Evolutionary conservation across 2,888 invertebrate genomes (phyloP).

Genomic region (Oeneis ivallda): DNA sequence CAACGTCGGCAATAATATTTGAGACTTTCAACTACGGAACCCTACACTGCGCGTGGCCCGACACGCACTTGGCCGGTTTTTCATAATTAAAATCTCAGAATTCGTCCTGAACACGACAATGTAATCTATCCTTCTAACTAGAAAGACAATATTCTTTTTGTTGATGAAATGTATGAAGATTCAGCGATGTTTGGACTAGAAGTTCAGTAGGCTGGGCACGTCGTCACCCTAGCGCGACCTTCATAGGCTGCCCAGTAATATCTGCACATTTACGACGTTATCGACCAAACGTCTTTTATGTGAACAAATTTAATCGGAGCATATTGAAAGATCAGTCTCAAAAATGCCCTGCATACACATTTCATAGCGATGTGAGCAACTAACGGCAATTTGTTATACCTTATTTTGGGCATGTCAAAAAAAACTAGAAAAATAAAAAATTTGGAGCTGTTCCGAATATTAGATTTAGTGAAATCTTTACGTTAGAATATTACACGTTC

Average conservation of each 20-base stretch:
- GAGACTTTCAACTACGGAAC: no score
- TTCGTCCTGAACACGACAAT: no score
- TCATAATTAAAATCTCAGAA: no score
- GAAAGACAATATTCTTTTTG: constrained; percentile 17
- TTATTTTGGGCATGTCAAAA: no score
- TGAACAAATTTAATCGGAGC: constrained; percentile 79
- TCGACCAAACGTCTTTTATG: constrained; percentile 74
- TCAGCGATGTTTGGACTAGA: constrained; percentile 46
- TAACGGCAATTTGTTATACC: no score
- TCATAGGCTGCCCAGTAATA: constrained; percentile 72
- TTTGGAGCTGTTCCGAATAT: no score
- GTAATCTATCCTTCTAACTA: no score
- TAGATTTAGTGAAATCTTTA: no score
- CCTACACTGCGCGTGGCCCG: no score
- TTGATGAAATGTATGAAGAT: constrained; percentile 40
- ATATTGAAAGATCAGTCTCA: constrained; percentile 75
- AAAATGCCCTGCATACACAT: constrained; percentile 70
- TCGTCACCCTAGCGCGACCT: constrained; percentile 67
- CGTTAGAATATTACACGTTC: constrained; percentile 32
- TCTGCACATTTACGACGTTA: constrained; percentile 76
- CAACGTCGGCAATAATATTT: no score
- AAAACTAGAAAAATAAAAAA: no score
- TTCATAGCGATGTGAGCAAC: constrained; percentile 62
- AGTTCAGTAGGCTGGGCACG: constrained; percentile 68
- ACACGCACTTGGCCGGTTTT: no score